A percentile compares a stretch with the other conserved stretches of the same genome.
Conservation (phyloP, 2,888 invertebrate species). For the Clostera curtula region DNA sequence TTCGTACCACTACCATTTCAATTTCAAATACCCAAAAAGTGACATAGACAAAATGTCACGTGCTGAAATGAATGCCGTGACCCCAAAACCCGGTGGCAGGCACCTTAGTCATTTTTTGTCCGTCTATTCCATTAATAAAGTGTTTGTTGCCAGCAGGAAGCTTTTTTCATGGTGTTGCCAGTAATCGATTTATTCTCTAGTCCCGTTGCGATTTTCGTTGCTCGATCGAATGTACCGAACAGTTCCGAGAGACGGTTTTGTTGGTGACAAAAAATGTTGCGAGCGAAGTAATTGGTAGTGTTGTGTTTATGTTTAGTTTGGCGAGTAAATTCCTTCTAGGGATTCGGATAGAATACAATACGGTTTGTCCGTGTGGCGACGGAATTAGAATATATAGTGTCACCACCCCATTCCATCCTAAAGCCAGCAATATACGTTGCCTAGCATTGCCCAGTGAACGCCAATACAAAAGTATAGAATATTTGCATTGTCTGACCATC, state of each 20-base stretch:
- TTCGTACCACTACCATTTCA: too few species aligned
- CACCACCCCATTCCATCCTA: too few species aligned
- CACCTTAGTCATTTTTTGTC: conserved; percentile 37
- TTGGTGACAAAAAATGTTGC: not conserved
- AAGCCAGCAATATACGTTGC: too few species aligned
- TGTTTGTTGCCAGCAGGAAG: conserved; percentile 21
- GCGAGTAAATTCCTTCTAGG: too few species aligned
- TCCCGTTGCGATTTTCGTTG: conserved; percentile 7
- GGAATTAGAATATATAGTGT: too few species aligned
- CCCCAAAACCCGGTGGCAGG: conserved; percentile 46
- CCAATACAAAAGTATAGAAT: too few species aligned
- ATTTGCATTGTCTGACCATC: too few species aligned
- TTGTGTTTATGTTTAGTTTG: conserved; percentile 1
- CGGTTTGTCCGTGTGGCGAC: too few species aligned
- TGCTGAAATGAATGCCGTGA: conserved; percentile 38
- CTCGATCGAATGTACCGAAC: not conserved
- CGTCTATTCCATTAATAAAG: conserved; percentile 36
- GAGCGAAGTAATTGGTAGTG: conserved; percentile 1
- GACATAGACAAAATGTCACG: conserved; percentile 16
- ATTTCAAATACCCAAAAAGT: conserved; percentile 4
- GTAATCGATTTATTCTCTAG: conserved; percentile 22
- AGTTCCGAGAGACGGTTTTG: conserved; percentile 1
- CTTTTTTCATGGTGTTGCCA: conserved; percentile 17
- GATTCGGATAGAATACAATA: too few species aligned
- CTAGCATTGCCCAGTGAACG: too few species aligned